Evolutionary conservation across 2,797 vertebrate species (phyloP), one percentile per base, ranked within the genome.

Genomic region (Xiphophorus birchmanni): DNA sequence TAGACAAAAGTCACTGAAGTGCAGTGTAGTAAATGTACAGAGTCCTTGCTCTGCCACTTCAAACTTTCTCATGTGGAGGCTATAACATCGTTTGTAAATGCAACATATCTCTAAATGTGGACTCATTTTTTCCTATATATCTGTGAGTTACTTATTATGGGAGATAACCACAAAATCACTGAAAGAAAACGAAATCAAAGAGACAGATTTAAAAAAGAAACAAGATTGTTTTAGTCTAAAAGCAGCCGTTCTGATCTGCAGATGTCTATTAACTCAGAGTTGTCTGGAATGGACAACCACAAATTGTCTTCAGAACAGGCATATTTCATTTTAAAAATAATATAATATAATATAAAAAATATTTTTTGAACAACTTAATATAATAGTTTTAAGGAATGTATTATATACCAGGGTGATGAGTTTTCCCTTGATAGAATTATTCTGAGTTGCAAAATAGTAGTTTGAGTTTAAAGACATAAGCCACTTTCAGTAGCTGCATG

Each of bases 1-100:
- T 88, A 81, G 90, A 88, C 88, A 86, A 94, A 93, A 93, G 94
- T 94, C 93, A 92, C 90, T 89, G 82, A 91, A 93, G 92, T 94
- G 94, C 91, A 91, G 87, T 90, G 94, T 83, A 81, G 92, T 93
- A 93, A 92, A 90, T 90, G 89, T 83, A 83, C 83, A 52, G 79
- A 89, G 84, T 84, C 86, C 78, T 89, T 80, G 76, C 74, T 87
- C 79, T 75, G 80, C 84, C 86, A 79, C 84, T 71, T 23, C 80
- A 87, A 94, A 94, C 89, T 94, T 93, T 91, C 76, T 71, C 18
- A 77, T 84, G 69, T 73, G 81, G 15, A 74, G 69, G 2, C 48
- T 84, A 52, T 50, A 63, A 80, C 58, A 54, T 73, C 45, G 13
- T 58, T 45, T 82, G 56, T 58, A 63, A 56, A 81, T 29, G 78